Conservation (phyloP, 2,113 vertebrate genomes). For the Platanista minor region DNA sequence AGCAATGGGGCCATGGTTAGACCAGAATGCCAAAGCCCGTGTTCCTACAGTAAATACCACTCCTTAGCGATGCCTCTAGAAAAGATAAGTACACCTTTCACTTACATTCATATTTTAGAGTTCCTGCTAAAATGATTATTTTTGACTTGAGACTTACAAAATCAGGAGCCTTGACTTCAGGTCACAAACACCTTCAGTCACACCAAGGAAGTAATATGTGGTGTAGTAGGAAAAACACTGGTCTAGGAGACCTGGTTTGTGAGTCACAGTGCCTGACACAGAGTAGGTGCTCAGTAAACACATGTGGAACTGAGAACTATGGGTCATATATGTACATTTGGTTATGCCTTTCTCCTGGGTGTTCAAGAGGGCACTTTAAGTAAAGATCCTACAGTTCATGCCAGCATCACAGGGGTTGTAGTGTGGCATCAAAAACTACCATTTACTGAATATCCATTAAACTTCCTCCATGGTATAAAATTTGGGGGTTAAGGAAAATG, state of each 20-base stretch:
- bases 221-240: not conserved
- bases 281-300: not conserved
- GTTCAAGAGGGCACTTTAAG: conserved; percentile 75
- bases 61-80: not conserved
- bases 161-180: not conserved
- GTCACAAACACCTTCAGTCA: not conserved
- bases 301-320: not conserved
- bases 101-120: not conserved
- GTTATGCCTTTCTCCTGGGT: not conserved
- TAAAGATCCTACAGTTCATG: conserved; percentile 72
- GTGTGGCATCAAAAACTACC: conserved; percentile 75
- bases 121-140: not conserved
- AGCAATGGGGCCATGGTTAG: not conserved
- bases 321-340: not conserved
- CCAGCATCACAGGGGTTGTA: conserved; percentile 69
- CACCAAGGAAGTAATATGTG: not conserved
- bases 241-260: not conserved
- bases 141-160: not conserved
- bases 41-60: not conserved
- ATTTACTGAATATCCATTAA: conserved; percentile 74
- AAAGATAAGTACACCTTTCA: not conserved
- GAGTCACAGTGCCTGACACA: not conserved
- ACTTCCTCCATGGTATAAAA: conserved; percentile 66
- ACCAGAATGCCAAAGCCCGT: not conserved
- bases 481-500: conserved; percentile 43